phyloP scores from a whole-genome alignment of 2,888 invertebrate genomes.

The Folsomia manolachei region DNA sequence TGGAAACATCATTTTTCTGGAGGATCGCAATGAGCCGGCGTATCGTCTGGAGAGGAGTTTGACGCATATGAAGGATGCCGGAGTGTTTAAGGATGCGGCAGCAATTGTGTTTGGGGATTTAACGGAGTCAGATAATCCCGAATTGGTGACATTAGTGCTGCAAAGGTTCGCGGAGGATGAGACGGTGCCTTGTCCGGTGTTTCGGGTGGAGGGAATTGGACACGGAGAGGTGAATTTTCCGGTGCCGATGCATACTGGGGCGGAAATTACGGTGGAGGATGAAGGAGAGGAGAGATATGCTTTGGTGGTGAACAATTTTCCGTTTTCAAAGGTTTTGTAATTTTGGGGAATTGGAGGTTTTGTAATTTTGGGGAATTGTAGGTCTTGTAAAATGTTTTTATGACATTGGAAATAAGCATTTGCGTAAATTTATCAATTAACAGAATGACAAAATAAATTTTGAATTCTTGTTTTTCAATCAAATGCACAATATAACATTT shows the following conservation, averaged over 20 bases:
- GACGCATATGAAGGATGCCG: slow-evolving; percentile 10
- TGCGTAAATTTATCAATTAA: too few relatives aligned
- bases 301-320: too few relatives aligned
- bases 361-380: too few relatives aligned
- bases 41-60: neutral
- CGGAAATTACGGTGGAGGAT: too few relatives aligned
- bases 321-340: too few relatives aligned
- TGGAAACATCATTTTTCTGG: slow-evolving; percentile 1
- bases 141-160: neutral
- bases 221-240: neutral
- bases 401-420: too few relatives aligned
- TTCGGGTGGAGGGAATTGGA: neutral
- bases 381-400: too few relatives aligned
- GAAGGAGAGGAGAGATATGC: too few relatives aligned
- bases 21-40: neutral
- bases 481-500: too few relatives aligned
- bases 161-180: neutral
- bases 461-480: too few relatives aligned
- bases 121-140: neutral
- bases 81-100: slow-evolving; percentile 5
- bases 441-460: too few relatives aligned
- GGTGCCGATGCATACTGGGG: neutral
- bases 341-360: too few relatives aligned
- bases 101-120: slow-evolving; percentile 16
- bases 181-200: neutral